These are phyloP conservation scores for Pyrrhosoma nymphula DNA, from an alignment of 2,888 invertebrate genomes.

Conservation along the genomic window DNA sequence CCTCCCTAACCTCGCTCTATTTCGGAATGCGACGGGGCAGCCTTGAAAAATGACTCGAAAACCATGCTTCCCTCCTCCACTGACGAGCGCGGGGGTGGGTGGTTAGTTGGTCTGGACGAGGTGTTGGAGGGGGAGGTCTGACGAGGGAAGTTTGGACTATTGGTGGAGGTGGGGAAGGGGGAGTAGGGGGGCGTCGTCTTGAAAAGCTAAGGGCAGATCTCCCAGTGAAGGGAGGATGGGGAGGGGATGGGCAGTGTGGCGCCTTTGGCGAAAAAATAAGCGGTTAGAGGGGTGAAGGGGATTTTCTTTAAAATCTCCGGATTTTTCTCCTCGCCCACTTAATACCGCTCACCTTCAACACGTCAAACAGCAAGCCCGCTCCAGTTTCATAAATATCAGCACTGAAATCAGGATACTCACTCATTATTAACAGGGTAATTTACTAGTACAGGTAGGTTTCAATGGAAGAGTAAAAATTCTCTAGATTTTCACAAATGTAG, in stretches of 20 bases:
- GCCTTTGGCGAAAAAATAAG: background rate
- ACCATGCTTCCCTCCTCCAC: background rate
- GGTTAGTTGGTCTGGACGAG: background rate
- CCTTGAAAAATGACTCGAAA: slow-evolving; percentile 44
- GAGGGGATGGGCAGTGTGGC: background rate
- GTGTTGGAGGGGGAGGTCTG: background rate
- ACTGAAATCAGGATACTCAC: too few relatives aligned
- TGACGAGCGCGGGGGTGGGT: background rate
- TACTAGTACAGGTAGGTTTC: too few relatives aligned
- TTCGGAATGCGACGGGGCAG: slow-evolving; percentile 45
- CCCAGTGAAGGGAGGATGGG: background rate
- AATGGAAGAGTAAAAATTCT: too few relatives aligned
- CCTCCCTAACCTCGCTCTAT: slow-evolving; percentile 59
- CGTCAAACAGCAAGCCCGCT: background rate
- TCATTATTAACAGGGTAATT: too few relatives aligned
- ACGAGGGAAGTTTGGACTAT: background rate
- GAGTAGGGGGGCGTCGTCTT: background rate
- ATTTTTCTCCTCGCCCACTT: background rate
- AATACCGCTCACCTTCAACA: background rate
- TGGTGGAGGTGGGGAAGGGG: background rate
- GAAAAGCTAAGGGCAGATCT: background rate
- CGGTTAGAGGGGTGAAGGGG: background rate
- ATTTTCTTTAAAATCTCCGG: background rate
- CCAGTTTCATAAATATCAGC: too few relatives aligned
- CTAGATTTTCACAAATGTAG: too few relatives aligned